phyloP scores from a whole-genome alignment of 2,113 vertebrate species.

The Agapornis roseicollis region DNA sequence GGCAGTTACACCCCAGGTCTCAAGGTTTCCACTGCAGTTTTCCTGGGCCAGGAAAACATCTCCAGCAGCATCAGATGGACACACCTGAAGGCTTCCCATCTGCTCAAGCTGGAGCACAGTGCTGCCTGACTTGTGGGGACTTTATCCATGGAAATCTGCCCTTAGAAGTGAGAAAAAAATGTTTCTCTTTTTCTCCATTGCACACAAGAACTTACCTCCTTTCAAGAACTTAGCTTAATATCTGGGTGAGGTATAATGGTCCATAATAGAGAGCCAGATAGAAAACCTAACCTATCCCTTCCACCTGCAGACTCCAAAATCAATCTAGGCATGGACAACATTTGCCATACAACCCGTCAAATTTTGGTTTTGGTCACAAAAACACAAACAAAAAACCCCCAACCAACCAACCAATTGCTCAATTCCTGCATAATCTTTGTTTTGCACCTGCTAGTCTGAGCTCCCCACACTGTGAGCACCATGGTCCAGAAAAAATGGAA shows the following conservation, averaged over 20 bases:
- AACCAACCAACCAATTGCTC: not conserved
- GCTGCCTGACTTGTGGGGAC: not conserved
- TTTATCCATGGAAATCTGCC: not conserved
- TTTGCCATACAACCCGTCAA: accelerated
- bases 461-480: not conserved
- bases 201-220: not conserved
- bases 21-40: not conserved
- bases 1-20: not conserved
- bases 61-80: not conserved
- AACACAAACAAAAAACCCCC: not conserved
- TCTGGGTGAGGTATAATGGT: not conserved
- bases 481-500: not conserved
- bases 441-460: not conserved
- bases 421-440: not conserved
- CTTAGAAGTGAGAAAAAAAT: not conserved
- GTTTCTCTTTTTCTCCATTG: not conserved
- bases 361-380: not conserved
- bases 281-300: not conserved
- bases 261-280: not conserved
- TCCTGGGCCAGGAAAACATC: not conserved
- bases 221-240: accelerated
- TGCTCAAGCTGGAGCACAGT: not conserved
- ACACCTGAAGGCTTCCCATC: not conserved
- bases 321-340: accelerated
- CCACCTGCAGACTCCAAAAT: not conserved